phyloP scores from a whole-genome alignment of 2,888 invertebrate species.

The Drosophila hamatofila region DNA sequence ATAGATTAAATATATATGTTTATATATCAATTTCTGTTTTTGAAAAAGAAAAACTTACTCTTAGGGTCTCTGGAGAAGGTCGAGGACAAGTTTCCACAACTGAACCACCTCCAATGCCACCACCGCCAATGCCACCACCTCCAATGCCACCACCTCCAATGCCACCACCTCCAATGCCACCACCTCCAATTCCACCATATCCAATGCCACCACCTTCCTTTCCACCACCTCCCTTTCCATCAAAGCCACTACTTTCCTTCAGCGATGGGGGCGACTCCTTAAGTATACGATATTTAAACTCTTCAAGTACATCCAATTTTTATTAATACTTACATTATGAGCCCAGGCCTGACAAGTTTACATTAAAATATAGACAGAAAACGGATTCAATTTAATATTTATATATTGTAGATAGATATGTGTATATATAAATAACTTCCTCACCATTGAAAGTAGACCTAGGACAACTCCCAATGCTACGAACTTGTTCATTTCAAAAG shows the following conservation, averaged over 20 bases:
- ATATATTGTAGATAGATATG: background rate
- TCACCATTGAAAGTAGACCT: constrained; percentile 43
- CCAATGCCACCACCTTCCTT: background rate
- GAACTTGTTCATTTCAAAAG: constrained; percentile 37
- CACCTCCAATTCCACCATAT: background rate
- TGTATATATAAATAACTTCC: background rate
- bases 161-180: background rate
- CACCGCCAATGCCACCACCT: background rate
- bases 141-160: background rate
- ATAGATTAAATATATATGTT: background rate
- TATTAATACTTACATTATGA: constrained; percentile 32
- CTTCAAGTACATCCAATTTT: background rate
- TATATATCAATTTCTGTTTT: background rate
- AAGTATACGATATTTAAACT: background rate
- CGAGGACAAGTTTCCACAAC: constrained; percentile 40
- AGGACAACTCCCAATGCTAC: constrained; percentile 30
- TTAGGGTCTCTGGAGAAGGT: constrained; percentile 59
- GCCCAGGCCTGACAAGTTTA: constrained; percentile 23
- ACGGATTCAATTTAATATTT: too few relatives aligned
- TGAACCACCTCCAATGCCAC: background rate
- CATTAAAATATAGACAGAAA: background rate
- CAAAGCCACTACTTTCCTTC: background rate
- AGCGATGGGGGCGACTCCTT: background rate
- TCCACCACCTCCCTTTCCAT: background rate
- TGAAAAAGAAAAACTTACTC: constrained; percentile 42